phyloP scores from a whole-genome alignment of 2,888 invertebrate species.

The Acholoe squamosa region DNA sequence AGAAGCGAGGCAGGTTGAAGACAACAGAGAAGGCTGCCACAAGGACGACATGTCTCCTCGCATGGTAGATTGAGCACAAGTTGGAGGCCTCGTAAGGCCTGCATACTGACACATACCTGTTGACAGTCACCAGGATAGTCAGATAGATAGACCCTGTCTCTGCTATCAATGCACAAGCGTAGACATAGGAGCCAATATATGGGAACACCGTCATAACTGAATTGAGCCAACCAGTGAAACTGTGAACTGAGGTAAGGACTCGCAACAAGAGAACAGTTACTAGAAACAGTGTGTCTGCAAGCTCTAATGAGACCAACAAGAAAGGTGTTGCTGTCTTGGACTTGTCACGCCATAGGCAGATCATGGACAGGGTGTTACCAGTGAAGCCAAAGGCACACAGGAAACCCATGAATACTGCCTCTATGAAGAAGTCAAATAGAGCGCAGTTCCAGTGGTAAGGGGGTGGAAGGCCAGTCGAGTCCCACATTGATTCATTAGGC shows the following conservation, averaged over 20 bases:
- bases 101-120: constrained; percentile 70
- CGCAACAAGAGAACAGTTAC: constrained; percentile 70
- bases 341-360: constrained; percentile 70
- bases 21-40: constrained; percentile 68
- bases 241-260: constrained; percentile 68
- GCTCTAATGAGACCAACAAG: constrained; percentile 69
- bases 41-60: constrained; percentile 68
- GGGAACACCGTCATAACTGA: constrained; percentile 62
- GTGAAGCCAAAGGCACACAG: constrained; percentile 70
- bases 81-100: constrained; percentile 69
- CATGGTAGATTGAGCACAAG: constrained; percentile 70
- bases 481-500: not conserved
- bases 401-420: constrained; percentile 71
- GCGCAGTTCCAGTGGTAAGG: constrained; percentile 59
- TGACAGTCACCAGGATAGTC: constrained; percentile 72
- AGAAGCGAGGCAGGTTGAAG: constrained; percentile 72
- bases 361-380: constrained; percentile 71
- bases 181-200: constrained; percentile 69
- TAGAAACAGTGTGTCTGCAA: constrained; percentile 72
- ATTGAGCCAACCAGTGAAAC: constrained; percentile 63
- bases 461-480: not conserved
- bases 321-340: constrained; percentile 73
- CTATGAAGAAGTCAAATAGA: constrained; percentile 71
- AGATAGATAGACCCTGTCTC: constrained; percentile 71
- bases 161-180: constrained; percentile 68